These are phyloP conservation scores for Palloptera scutellata DNA, from an alignment of 2,888 invertebrate species.

Conservation along the genomic window DNA sequence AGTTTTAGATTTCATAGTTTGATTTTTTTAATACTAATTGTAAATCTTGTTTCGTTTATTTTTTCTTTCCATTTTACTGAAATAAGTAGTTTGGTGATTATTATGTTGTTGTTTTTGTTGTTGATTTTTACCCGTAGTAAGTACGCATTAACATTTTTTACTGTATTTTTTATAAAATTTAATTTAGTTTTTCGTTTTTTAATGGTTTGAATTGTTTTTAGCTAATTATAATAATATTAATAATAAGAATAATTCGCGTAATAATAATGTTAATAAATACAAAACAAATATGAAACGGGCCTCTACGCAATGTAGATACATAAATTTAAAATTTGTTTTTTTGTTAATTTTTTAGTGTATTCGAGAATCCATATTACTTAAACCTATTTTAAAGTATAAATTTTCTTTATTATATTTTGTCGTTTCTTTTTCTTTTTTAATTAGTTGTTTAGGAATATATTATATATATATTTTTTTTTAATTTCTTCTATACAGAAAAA, in stretches of 20 bases:
- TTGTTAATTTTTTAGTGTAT: constrained; percentile 1
- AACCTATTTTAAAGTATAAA: constrained; percentile 20
- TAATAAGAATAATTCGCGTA: constrained; percentile 16
- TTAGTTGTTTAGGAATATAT: constrained; percentile 18
- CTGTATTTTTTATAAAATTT: constrained; percentile 27
- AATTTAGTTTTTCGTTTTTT: constrained; percentile 29
- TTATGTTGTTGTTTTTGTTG: constrained; percentile 10
- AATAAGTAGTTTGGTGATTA: neutral
- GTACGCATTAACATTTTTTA: constrained; percentile 30
- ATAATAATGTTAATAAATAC: constrained; percentile 5
- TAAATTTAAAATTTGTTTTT: constrained; percentile 25
- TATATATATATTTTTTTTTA: constrained; percentile 20
- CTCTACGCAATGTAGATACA: constrained; percentile 12
- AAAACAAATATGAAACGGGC: constrained; percentile 22
- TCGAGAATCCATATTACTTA: constrained; percentile 4
- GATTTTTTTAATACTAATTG: constrained; percentile 21
- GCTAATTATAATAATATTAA: constrained; percentile 24
- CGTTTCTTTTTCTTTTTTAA: constrained; percentile 18
- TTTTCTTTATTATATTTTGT: constrained; percentile 35
- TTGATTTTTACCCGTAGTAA: constrained; percentile 31
- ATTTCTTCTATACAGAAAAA: constrained; percentile 4
- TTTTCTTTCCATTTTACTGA: constrained; percentile 1
- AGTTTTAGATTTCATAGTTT: neutral
- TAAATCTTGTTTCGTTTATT: constrained; percentile 24
- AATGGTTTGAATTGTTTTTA: constrained; percentile 12